These are phyloP conservation scores for Brachyptera putata DNA, from an alignment of 2,888 invertebrate species.

Conservation along the genomic window DNA sequence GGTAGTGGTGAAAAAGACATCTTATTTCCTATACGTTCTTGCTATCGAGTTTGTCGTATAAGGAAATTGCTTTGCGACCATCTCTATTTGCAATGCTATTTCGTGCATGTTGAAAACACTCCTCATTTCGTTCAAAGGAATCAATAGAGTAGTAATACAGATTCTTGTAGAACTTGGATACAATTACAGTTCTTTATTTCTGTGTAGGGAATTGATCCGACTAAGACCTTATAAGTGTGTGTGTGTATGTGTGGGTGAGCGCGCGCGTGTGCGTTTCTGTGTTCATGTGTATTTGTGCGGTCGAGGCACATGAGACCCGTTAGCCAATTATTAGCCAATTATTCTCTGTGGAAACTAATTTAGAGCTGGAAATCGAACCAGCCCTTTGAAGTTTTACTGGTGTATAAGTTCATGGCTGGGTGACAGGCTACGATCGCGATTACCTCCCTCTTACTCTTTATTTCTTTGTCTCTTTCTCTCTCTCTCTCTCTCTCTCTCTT, in stretches of 20 bases:
- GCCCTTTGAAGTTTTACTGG: conserved; percentile 26
- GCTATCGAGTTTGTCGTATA: not conserved
- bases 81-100: not conserved
- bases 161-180: too few species aligned
- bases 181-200: too few species aligned
- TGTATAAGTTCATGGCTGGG: conserved; percentile 25
- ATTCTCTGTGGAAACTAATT: conserved; percentile 30
- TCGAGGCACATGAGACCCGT: conserved; percentile 23
- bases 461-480: not conserved
- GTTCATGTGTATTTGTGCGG: too few species aligned
- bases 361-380: conserved; percentile 28
- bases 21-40: not conserved
- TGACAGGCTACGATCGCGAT: too few species aligned
- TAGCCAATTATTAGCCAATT: conserved; percentile 31
- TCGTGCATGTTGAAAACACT: not conserved
- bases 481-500: too few species aligned
- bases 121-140: not conserved
- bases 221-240: too few species aligned
- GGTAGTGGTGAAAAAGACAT: not conserved
- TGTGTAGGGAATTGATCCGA: too few species aligned
- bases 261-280: too few species aligned
- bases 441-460: not conserved
- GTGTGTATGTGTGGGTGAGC: too few species aligned
- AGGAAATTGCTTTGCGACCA: not conserved
- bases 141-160: too few species aligned